Percentiles rank a stretch among this genome's conserved stretches.
These are phyloP conservation scores for Catharus minimus DNA, from an alignment of 2,113 vertebrate genomes.

Conservation along the genomic window DNA sequence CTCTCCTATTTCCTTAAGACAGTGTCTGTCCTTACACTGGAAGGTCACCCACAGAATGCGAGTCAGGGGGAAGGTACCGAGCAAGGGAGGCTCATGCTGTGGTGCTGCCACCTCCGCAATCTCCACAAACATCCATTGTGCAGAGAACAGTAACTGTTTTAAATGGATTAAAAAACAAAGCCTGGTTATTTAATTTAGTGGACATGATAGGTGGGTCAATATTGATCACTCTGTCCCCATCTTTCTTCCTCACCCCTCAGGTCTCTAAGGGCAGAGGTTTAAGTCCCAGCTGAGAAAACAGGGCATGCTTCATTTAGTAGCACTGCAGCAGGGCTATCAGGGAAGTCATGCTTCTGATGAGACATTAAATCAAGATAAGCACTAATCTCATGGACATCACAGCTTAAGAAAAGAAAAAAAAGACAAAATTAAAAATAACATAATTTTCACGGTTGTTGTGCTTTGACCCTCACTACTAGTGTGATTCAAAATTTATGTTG, in stretches of 20 bases:
- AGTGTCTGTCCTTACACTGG: neutral
- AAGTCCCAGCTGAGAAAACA: conserved; percentile 65
- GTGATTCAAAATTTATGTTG: neutral
- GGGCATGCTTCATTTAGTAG: conserved; percentile 73
- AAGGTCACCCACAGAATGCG: neutral
- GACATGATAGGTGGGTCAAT: conserved; percentile 50
- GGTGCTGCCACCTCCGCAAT: neutral
- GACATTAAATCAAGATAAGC: conserved; percentile 79
- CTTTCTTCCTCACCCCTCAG: conserved; percentile 34
- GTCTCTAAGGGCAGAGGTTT: conserved; percentile 68
- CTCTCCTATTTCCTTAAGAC: neutral
- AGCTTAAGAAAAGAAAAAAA: conserved; percentile 23
- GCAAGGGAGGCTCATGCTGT: neutral
- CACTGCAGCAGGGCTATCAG: conserved; percentile 13
- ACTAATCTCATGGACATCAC: conserved; percentile 53
- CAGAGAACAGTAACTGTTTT: neutral
- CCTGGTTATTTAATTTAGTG: conserved; percentile 32
- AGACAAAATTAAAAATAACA: neutral
- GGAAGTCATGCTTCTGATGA: conserved; percentile 70
- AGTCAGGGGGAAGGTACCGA: neutral
- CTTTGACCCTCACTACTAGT: neutral
- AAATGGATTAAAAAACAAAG: conserved; percentile 61
- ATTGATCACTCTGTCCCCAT: conserved; percentile 43
- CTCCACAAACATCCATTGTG: conserved; percentile 23
- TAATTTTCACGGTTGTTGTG: neutral